Percentiles rank a stretch among this genome's conserved stretches.
Conservation (phyloP, 2,113 vertebrate species). For the Raja brachyura region DNA sequence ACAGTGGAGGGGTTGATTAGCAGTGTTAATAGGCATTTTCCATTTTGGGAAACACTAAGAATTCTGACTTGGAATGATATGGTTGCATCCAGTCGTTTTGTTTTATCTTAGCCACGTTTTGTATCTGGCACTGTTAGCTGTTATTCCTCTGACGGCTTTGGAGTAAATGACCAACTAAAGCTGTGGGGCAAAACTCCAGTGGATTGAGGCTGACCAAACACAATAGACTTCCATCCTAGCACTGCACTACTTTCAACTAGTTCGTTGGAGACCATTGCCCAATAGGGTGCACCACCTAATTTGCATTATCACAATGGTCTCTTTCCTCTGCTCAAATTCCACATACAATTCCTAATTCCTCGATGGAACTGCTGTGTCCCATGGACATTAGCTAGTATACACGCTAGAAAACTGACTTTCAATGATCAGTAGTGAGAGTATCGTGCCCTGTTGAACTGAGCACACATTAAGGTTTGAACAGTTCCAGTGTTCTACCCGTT, state of each 20-base stretch:
- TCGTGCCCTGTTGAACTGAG: too few species aligned
- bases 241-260: not conserved
- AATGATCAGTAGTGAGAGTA: not conserved
- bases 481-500: too few species aligned
- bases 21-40: too few species aligned
- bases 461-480: too few species aligned
- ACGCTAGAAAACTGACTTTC: too few species aligned
- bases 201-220: not conserved
- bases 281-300: not conserved
- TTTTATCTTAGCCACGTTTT: not conserved
- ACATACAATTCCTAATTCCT: too few species aligned
- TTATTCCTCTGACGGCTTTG: not conserved
- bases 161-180: not conserved
- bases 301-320: not conserved
- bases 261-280: too few species aligned
- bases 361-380: too few species aligned
- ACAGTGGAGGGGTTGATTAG: not conserved
- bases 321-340: not conserved
- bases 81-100: not conserved
- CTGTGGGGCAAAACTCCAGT: not conserved
- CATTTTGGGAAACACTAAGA: not conserved
- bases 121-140: not conserved
- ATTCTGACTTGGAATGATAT: not conserved
- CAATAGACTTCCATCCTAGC: not conserved
- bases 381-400: not conserved